Evolutionary conservation across 1,140 invertebrate genomes (phyloP).

Genomic region (Eulimnadia texana): DNA sequence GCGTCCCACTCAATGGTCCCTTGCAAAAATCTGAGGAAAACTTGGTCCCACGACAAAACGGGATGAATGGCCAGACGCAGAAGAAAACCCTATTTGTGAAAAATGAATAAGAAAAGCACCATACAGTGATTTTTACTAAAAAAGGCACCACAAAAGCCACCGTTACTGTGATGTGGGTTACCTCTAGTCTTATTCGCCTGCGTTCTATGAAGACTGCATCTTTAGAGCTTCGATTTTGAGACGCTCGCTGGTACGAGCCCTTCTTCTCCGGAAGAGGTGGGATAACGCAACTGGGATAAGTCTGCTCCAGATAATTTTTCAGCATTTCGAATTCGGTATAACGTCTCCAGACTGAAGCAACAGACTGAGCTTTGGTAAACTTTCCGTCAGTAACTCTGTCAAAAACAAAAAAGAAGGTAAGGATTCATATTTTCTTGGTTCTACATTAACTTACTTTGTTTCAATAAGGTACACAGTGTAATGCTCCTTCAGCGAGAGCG

Average conservation of each 20-base stretch:
- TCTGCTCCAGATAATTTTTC: constrained; percentile 54
- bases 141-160: constrained; percentile 15
- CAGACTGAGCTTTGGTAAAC: constrained; percentile 43
- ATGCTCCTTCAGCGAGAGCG: constrained; percentile 63
- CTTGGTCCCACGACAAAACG: constrained; percentile 52
- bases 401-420: not conserved
- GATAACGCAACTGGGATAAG: constrained; percentile 59
- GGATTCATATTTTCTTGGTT: not conserved
- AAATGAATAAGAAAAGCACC: not conserved
- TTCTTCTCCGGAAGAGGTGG: constrained; percentile 69
- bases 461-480: constrained; percentile 72
- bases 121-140: constrained; percentile 7
- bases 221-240: constrained; percentile 45
- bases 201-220: constrained; percentile 75
- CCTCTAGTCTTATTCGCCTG: constrained; percentile 58
- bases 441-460: constrained; percentile 44
- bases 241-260: constrained; percentile 63
- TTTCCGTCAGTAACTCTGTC: constrained; percentile 51
- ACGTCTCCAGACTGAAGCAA: constrained; percentile 55
- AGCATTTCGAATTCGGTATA: constrained; percentile 75
- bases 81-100: constrained; percentile 46
- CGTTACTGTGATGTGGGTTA: constrained; percentile 22
- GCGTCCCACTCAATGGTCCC: constrained; percentile 30
- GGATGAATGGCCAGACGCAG: constrained; percentile 58
- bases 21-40: constrained; percentile 59